Evolutionary conservation across 1,140 invertebrate genomes (phyloP).

Genomic region (Metopolophium dirhodum): DNA sequence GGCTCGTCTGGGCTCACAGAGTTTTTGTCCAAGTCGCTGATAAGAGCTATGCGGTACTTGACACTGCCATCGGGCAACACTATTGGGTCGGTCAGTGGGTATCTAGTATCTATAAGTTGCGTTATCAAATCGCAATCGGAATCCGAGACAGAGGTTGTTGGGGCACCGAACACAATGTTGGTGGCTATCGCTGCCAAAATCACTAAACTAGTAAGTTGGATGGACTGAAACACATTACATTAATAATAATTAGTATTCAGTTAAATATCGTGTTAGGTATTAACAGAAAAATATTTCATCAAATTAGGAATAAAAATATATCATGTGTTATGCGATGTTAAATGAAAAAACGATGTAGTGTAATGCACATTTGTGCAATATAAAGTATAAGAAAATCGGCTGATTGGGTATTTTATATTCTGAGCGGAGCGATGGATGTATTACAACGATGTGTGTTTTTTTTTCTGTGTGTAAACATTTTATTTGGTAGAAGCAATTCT

Average conservation of each 20-base stretch:
- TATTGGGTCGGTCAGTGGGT: conserved; percentile 79
- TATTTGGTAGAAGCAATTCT: no score
- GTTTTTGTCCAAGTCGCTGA: conserved; percentile 87
- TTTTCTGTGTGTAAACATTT: no score
- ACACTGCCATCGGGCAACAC: conserved; percentile 70
- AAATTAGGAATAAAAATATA: no score
- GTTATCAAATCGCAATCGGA: no score
- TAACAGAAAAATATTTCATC: no score
- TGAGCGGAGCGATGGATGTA: no score
- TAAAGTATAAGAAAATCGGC: no score
- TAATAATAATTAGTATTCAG: neutral
- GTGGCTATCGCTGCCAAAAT: neutral
- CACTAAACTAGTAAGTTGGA: neutral
- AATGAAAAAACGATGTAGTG: no score
- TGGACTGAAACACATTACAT: neutral
- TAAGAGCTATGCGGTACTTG: conserved; percentile 82
- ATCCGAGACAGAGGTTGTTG: neutral
- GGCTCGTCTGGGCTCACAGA: conserved; percentile 75
- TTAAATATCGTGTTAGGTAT: neutral
- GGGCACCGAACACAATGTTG: neutral
- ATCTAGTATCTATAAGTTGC: conserved; percentile 72
- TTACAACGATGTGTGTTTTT: no score
- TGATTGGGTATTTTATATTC: no score
- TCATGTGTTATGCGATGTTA: no score
- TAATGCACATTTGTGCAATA: no score